Base-by-base conservation (phyloP, 1,140 invertebrate species). In the Bombus soroeensis region DNA sequence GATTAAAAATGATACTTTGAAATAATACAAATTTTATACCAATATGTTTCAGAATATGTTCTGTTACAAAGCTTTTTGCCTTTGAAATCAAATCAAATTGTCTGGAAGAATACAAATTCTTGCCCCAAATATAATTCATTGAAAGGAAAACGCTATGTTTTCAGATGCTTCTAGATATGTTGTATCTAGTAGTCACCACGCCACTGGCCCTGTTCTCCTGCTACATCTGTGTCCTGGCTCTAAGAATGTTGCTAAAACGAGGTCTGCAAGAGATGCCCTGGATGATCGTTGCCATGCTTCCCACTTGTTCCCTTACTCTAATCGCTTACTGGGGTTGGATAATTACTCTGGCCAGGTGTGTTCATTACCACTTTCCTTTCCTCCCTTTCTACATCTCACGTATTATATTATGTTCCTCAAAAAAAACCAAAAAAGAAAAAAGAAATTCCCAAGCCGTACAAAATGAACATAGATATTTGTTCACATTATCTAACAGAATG, bases 141-240 rank as follows among this genome's bases (percentile, higher is more conserved):
- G 34, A 59, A 39, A 6, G 9, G 4, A 34, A 34, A 6, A 28
- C 8, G 25, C 9, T 37, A n/a, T 34, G 0, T 18, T 80, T 81
- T 41, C 89, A 96, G 96, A 93, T 96, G 90, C 92, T 96, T 81
- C 92, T 96, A 76, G 96, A 96, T 82, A 92, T 96, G 68, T 92
- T 96, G 5, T 96, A 96, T 28, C 94, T 96, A 64, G 91, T 95
- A 89, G 94, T 96, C 76, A 96, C 96, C 87, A 96, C 96, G 25
- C 96, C 96, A 0, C 90, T 96, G 37, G 96, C 96, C 5, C 90
- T 96, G 43, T 95, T 96, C 59, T 96, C 96, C 0, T 96, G 96
- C 8, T 96, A 96, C 93, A 91, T 96, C 9, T 96, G 96, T 64
- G 94, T 94, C 0, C 91, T 95, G 12, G 95, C 96, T 0, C 88